phyloP scores from a whole-genome alignment of 2,113 vertebrate genomes.

The Barnardius zonarius region DNA sequence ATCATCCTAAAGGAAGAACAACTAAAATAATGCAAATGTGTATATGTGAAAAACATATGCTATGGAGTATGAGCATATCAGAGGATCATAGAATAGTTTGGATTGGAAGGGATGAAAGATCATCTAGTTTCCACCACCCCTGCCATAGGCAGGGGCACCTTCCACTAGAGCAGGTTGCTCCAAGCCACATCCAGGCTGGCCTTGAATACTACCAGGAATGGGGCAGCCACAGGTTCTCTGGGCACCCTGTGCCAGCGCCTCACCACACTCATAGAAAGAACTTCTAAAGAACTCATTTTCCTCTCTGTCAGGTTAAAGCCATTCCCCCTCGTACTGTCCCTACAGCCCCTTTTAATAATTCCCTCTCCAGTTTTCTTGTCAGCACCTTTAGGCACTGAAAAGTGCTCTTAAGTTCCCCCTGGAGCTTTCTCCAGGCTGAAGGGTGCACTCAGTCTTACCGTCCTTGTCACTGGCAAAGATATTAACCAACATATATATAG shows the following conservation, averaged over 20 bases:
- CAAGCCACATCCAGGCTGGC: background rate
- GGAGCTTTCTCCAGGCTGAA: background rate
- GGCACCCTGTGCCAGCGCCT: background rate
- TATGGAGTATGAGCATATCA: background rate
- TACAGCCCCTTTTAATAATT: background rate
- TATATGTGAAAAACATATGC: background rate
- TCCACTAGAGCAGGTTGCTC: background rate
- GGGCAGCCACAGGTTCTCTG: background rate
- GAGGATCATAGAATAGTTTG: background rate
- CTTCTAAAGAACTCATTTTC: background rate
- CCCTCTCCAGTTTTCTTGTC: background rate
- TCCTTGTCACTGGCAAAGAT: background rate
- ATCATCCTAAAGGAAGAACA: background rate
- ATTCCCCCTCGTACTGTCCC: background rate
- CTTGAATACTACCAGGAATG: background rate
- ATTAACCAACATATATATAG: background rate
- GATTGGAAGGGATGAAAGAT: background rate
- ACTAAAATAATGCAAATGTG: background rate
- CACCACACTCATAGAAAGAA: background rate
- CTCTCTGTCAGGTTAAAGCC: background rate
- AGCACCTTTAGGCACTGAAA: background rate
- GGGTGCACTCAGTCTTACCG: background rate
- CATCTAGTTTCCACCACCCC: background rate
- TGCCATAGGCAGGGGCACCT: background rate
- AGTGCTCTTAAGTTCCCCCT: background rate